A percentile compares a stretch with the other conserved stretches of the same genome.
Conservation (phyloP, 2,888 invertebrate species). For the Synergus umbraculus region DNA sequence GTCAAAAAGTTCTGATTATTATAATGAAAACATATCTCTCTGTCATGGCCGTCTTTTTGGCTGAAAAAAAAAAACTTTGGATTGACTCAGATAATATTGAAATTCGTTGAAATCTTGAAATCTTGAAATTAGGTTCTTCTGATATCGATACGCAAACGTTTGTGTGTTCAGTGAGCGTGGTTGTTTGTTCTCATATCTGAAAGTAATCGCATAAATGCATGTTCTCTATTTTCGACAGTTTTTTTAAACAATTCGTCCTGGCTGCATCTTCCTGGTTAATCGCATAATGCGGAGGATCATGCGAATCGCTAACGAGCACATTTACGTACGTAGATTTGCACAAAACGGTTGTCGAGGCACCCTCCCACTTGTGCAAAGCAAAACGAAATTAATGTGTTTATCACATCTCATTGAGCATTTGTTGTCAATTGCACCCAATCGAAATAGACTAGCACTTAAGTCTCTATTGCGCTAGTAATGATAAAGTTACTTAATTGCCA, state of each 20-base stretch:
- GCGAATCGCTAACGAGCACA: constrained; percentile 53
- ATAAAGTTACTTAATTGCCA: constrained; percentile 66
- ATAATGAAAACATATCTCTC: too few relatives aligned
- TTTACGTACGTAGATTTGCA: constrained; percentile 51
- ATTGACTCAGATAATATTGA: not conserved
- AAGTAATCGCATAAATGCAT: constrained; percentile 69
- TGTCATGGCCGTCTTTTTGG: too few relatives aligned
- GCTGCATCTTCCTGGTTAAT: constrained; percentile 70
- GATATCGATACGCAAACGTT: constrained; percentile 32
- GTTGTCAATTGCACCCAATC: constrained; percentile 66
- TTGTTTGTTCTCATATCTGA: constrained; percentile 38
- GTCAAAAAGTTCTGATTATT: not conserved
- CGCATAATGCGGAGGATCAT: constrained; percentile 69
- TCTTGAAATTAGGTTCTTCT: constrained; percentile 38
- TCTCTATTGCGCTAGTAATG: constrained; percentile 58
- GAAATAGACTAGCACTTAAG: constrained; percentile 68
- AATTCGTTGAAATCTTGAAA: constrained; percentile 30
- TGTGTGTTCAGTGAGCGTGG: constrained; percentile 39
- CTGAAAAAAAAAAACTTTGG: not conserved
- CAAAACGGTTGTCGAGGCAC: constrained; percentile 56
- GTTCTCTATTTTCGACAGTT: constrained; percentile 70
- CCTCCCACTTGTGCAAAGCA: constrained; percentile 38
- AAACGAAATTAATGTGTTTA: constrained; percentile 25
- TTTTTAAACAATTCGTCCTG: constrained; percentile 74
- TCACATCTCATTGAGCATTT: constrained; percentile 55